Conservation (phyloP, 2,113 vertebrate species). For the Alosa alosa region DNA sequence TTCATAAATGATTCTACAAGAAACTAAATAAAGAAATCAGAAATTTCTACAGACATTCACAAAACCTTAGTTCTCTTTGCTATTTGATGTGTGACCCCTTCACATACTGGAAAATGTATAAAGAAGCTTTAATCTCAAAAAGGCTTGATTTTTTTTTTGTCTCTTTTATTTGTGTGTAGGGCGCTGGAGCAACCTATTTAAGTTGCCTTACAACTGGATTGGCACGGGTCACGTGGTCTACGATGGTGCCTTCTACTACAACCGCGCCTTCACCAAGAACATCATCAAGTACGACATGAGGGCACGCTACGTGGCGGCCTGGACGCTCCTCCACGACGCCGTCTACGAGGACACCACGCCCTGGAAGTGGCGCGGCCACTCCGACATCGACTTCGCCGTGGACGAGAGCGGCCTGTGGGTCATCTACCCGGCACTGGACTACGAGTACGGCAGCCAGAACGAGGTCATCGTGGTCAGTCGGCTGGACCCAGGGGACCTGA, state of each 20-base stretch:
- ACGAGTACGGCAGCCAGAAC: slow-evolving; percentile 79
- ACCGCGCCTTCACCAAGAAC: slow-evolving; percentile 96
- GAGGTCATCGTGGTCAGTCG: slow-evolving; percentile 91
- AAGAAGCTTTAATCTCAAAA: too few species aligned
- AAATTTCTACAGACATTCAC: too few species aligned
- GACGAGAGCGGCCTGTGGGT: slow-evolving; percentile 98
- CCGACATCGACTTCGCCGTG: slow-evolving; percentile 94
- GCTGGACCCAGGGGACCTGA: slow-evolving; percentile 88
- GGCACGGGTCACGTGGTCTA: slow-evolving; percentile 96
- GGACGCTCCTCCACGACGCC: slow-evolving; percentile 87
- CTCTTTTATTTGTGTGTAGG: slow-evolving; percentile 63
- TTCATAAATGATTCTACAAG: too few species aligned
- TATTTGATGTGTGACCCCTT: too few species aligned
- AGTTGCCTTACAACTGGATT: slow-evolving; percentile 97
- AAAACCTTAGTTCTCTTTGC: too few species aligned
- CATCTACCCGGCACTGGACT: slow-evolving; percentile 86
- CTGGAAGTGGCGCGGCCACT: slow-evolving; percentile 98
- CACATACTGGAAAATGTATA: too few species aligned
- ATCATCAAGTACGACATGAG: slow-evolving; percentile 95
- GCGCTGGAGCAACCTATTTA: slow-evolving; percentile 96
- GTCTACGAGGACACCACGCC: slow-evolving; percentile 91
- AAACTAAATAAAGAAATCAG: background rate
- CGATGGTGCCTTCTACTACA: slow-evolving; percentile 93
- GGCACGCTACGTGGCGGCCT: slow-evolving; percentile 88
- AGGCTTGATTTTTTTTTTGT: background rate